Evolutionary conservation across 2,888 invertebrate genomes (phyloP).

Genomic region (Listrodromus nycthemerus): DNA sequence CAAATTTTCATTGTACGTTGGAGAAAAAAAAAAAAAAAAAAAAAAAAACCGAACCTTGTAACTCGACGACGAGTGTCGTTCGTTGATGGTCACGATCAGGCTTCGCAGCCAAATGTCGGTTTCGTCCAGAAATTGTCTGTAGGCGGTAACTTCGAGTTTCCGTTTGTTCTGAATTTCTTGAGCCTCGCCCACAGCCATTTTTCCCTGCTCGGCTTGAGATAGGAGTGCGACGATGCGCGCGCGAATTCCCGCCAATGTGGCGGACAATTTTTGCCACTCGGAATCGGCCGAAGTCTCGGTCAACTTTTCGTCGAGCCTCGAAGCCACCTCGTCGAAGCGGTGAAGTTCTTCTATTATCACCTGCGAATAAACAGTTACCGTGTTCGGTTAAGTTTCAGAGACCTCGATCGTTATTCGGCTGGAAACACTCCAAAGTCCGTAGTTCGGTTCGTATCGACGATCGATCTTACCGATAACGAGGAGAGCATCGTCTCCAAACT

Average conservation of each 20-base stretch:
- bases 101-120: constrained; percentile 80
- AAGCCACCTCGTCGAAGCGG: constrained; percentile 89
- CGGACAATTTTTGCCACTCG: constrained; percentile 87
- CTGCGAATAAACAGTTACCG: constrained; percentile 84
- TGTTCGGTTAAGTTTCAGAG: neutral
- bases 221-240: constrained; percentile 89
- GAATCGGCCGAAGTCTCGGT: constrained; percentile 88
- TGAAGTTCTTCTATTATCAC: constrained; percentile 89
- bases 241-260: constrained; percentile 87
- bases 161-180: constrained; percentile 86
- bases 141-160: constrained; percentile 85
- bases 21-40: neutral
- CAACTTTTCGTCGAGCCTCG: constrained; percentile 88
- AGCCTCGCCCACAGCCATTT: constrained; percentile 85
- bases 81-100: constrained; percentile 74
- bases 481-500: constrained; percentile 90
- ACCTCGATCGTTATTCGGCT: no score
- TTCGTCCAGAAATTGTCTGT: constrained; percentile 79
- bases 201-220: constrained; percentile 89
- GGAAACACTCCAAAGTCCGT: no score
- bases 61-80: constrained; percentile 71
- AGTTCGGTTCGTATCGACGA: neutral
- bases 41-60: constrained; percentile 73
- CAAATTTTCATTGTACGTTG: neutral
- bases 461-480: constrained; percentile 89